phyloP scores from a whole-genome alignment of 2,113 vertebrate species.

The Rhea pennata region DNA sequence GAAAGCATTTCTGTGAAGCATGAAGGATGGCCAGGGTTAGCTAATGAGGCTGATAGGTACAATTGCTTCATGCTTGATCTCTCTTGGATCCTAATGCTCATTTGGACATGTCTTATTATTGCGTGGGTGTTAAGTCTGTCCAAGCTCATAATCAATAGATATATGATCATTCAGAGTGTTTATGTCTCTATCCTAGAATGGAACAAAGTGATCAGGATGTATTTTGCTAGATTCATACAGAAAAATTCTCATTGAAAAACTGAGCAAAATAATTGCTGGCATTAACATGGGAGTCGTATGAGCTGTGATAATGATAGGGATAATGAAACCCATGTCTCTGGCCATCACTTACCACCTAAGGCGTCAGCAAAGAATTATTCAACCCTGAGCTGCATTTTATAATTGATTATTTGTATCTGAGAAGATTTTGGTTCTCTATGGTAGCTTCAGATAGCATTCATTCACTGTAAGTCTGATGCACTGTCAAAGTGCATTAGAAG shows the following conservation, averaged over 20 bases:
- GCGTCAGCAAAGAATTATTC: background rate
- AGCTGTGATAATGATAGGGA: conserved; percentile 17
- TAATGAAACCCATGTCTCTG: conserved; percentile 23
- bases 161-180: conserved; percentile 1
- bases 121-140: conserved; percentile 33
- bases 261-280: conserved; percentile 45
- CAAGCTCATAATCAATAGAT: conserved; percentile 43
- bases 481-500: background rate
- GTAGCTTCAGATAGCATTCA: background rate
- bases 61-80: conserved; percentile 45
- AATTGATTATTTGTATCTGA: background rate
- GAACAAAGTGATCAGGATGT: conserved; percentile 23
- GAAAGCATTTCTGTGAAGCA: conserved; percentile 30
- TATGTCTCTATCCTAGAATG: conserved; percentile 29
- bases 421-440: background rate
- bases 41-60: conserved; percentile 55
- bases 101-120: conserved; percentile 50
- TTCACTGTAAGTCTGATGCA: background rate
- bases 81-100: conserved; percentile 47
- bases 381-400: background rate
- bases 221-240: conserved; percentile 5
- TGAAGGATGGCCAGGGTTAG: conserved; percentile 36
- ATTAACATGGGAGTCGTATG: conserved; percentile 29
- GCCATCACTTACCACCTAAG: background rate
- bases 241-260: conserved; percentile 29